Evolutionary conservation across 2,113 vertebrate genomes (phyloP).

Genomic region (Gallinago media): DNA sequence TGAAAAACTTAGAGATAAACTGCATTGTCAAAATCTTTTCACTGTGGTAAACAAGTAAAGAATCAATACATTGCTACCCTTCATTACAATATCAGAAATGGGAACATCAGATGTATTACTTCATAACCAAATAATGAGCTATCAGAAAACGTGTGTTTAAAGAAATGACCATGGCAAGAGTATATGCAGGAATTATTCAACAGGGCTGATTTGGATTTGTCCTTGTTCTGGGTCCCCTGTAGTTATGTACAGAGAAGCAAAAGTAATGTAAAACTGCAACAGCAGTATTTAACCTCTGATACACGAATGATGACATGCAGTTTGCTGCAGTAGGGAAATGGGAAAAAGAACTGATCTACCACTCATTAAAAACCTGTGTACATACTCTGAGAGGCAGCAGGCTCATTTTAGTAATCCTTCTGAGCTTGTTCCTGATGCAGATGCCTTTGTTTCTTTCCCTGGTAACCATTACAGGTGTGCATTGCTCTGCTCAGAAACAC

Average conservation of each 20-base stretch:
- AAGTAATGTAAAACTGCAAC: neutral
- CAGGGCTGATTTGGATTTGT: neutral
- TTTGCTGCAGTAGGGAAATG: neutral
- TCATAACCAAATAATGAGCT: neutral
- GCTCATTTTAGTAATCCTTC: neutral
- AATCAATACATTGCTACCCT: neutral
- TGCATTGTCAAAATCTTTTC: no score
- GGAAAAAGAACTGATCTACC: neutral
- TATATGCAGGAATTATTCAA: neutral
- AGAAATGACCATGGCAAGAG: neutral
- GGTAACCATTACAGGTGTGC: neutral
- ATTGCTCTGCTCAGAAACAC: neutral
- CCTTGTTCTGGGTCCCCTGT: neutral
- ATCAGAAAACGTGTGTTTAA: neutral
- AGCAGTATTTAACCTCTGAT: neutral
- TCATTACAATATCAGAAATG: neutral
- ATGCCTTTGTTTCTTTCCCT: neutral
- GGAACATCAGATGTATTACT: neutral
- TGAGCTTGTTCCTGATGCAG: neutral
- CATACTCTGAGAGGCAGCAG: neutral
- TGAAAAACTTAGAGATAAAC: neutral
- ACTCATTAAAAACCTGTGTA: neutral
- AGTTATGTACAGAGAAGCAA: neutral
- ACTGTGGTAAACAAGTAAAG: neutral
- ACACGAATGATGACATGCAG: neutral